phyloP scores from a whole-genome alignment of 2,888 invertebrate genomes.

The Hydroisotoma schaefferi region DNA sequence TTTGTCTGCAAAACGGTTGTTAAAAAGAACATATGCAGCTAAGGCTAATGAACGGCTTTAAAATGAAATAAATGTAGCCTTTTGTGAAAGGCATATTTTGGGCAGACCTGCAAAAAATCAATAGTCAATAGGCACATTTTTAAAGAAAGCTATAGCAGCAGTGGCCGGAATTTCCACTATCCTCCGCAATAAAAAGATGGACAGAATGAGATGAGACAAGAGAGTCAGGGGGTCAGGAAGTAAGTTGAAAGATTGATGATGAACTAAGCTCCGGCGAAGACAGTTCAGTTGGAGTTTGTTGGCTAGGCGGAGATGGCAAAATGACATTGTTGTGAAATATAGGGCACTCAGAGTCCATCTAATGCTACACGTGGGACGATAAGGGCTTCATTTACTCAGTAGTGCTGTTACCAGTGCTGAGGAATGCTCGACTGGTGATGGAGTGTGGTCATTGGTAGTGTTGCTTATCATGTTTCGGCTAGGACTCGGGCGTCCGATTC shows the following conservation, averaged over 20 bases:
- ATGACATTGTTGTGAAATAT: neutral
- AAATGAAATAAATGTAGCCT: too few relatives aligned
- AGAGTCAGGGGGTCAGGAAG: conserved; percentile 30
- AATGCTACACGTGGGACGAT: neutral
- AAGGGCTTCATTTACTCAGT: neutral
- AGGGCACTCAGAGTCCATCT: conserved; percentile 3
- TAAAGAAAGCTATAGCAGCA: conserved; percentile 31
- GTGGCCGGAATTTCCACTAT: too few relatives aligned
- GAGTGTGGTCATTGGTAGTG: conserved; percentile 47
- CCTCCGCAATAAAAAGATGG: too few relatives aligned
- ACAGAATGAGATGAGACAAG: neutral
- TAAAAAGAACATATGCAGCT: too few relatives aligned
- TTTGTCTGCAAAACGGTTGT: too few relatives aligned
- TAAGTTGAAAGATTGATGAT: conserved; percentile 41
- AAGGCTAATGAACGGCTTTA: neutral
- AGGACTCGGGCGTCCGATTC: conserved; percentile 49
- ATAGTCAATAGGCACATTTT: too few relatives aligned
- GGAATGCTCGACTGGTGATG: conserved; percentile 28
- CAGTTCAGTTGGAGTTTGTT: neutral
- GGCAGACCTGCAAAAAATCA: too few relatives aligned
- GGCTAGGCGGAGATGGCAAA: neutral
- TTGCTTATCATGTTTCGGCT: conserved; percentile 49
- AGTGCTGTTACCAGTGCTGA: neutral
- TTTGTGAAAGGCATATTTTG: too few relatives aligned
- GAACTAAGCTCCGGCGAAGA: conserved; percentile 12